Conservation (phyloP, 2,797 vertebrate genomes). For the Pangasius djambal region DNA sequence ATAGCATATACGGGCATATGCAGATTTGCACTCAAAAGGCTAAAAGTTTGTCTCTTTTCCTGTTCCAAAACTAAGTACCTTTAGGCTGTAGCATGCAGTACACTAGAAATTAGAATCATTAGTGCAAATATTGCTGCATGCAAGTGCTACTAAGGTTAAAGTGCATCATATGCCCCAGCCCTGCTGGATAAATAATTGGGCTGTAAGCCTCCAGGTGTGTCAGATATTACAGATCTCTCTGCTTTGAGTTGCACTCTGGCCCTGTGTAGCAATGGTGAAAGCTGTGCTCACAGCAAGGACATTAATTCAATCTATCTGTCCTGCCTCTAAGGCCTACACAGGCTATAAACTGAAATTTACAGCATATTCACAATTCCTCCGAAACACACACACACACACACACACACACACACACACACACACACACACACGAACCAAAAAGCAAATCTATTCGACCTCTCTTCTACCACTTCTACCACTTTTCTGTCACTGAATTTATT, state of each 20-base stretch:
- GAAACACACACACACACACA: slow-evolving; percentile 9
- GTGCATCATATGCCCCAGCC: slow-evolving; percentile 26
- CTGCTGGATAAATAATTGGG: slow-evolving; percentile 47
- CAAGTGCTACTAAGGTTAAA: slow-evolving; percentile 21
- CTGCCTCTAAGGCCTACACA: slow-evolving; percentile 17
- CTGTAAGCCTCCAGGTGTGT: slow-evolving; percentile 28
- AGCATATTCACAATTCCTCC: not conserved
- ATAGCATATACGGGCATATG: not conserved
- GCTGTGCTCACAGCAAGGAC: slow-evolving; percentile 36
- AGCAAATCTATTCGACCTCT: slow-evolving; percentile 11
- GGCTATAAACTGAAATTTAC: slow-evolving; percentile 28
- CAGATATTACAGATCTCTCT: slow-evolving; percentile 32
- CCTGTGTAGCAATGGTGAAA: slow-evolving; percentile 20
- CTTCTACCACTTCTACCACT: not conserved
- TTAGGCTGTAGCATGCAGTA: not conserved
- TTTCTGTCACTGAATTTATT: slow-evolving; percentile 2
- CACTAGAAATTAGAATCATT: not conserved
- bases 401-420: slow-evolving; percentile 12
- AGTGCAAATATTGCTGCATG: not conserved
- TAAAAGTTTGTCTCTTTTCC: not conserved
- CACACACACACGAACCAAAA: slow-evolving; percentile 1
- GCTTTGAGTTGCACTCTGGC: slow-evolving; percentile 26
- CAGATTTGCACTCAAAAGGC: slow-evolving; percentile 6
- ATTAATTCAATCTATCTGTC: slow-evolving; percentile 45
- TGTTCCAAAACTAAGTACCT: slow-evolving; percentile 10